Conservation (phyloP, 2,888 invertebrate genomes). For the Phrixothrix hirtus region DNA sequence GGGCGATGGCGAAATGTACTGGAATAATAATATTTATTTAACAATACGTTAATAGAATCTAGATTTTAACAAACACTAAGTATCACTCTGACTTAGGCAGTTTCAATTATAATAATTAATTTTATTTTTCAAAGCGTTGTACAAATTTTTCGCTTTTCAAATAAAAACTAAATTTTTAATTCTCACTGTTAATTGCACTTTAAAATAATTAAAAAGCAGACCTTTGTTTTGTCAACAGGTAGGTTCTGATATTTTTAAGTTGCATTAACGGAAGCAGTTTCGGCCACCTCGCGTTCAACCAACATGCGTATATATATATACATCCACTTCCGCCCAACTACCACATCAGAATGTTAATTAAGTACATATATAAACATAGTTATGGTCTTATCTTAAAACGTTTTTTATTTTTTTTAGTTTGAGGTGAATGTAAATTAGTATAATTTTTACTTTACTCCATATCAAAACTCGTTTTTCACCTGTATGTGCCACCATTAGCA, state of each 20-base stretch:
- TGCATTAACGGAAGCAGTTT: conserved; percentile 45
- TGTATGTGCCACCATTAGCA: no score
- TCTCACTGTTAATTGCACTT: neutral
- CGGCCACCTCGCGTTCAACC: conserved; percentile 49
- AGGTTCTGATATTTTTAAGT: conserved; percentile 7
- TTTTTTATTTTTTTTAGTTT: conserved; percentile 32
- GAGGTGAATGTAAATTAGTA: conserved; percentile 25
- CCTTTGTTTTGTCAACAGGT: conserved; percentile 9
- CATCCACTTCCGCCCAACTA: conserved; percentile 47
- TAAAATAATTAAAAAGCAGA: no score
- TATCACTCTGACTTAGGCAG: no score
- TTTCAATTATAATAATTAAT: no score
- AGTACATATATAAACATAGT: conserved; percentile 32
- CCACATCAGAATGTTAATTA: conserved; percentile 48
- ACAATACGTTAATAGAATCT: no score
- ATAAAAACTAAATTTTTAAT: no score
- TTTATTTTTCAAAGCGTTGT: no score
- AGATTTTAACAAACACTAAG: no score
- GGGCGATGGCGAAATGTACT: no score
- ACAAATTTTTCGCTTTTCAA: no score
- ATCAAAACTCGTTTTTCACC: neutral
- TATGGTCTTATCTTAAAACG: conserved; percentile 38
- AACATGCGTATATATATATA: conserved; percentile 50
- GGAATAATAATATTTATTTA: no score
- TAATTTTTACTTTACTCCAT: neutral